Conservation (phyloP, 2,888 invertebrate genomes). For the Rhaphigaster nebulosa region DNA sequence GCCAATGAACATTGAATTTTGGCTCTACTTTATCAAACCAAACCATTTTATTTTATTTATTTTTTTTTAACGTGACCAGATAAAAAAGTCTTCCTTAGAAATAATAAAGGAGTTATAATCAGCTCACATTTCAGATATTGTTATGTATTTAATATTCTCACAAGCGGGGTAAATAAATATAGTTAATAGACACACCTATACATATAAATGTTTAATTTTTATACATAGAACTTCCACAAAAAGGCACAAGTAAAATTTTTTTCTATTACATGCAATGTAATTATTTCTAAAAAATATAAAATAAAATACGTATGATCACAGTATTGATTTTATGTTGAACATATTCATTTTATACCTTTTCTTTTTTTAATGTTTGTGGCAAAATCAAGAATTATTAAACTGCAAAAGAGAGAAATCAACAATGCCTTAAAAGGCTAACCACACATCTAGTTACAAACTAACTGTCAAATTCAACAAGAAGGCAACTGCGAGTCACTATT, state of each 20-base stretch:
- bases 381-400: conserved; percentile 54
- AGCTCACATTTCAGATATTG: background rate
- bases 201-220: conserved; percentile 14
- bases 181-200: conserved; percentile 10
- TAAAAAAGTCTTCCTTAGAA: background rate
- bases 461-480: conserved; percentile 64
- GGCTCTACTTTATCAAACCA: background rate
- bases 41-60: background rate
- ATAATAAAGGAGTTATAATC: background rate
- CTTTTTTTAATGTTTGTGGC: conserved; percentile 55
- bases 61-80: background rate
- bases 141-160: background rate
- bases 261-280: conserved; percentile 50
- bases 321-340: conserved; percentile 56
- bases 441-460: conserved; percentile 63
- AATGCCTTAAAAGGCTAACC: conserved; percentile 60
- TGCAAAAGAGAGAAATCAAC: conserved; percentile 61
- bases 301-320: conserved; percentile 60
- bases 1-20: background rate
- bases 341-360: background rate
- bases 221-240: conserved; percentile 59
- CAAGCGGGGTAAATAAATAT: background rate
- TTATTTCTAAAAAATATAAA: conserved; percentile 59
- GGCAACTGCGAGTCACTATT: conserved; percentile 64
- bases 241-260: conserved; percentile 57